Conservation (phyloP, 1,140 invertebrate species). For the Lasaia peninsularis region DNA sequence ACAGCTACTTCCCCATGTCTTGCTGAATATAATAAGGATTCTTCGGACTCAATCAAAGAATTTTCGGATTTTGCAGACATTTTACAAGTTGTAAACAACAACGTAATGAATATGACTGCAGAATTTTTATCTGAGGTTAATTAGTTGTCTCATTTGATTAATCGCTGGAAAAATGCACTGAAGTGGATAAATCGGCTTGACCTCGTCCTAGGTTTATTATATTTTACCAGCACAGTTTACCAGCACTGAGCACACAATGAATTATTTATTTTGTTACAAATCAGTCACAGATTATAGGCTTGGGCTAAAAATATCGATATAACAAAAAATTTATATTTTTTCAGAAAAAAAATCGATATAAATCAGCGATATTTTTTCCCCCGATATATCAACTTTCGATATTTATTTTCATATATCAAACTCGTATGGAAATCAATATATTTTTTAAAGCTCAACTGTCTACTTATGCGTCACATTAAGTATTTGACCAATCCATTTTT, state of each 20-base stretch:
- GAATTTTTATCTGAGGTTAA: neutral
- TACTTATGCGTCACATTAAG: too few relatives aligned
- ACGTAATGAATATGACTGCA: neutral
- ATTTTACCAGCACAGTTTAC: neutral
- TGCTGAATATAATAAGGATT: constrained; percentile 68
- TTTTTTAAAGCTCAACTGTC: too few relatives aligned
- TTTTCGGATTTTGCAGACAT: constrained; percentile 45
- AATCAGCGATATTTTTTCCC: too few relatives aligned
- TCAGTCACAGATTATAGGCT: too few relatives aligned
- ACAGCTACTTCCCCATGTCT: constrained; percentile 66
- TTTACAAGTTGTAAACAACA: neutral
- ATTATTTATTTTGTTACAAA: too few relatives aligned
- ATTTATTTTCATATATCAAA: too few relatives aligned
- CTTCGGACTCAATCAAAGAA: constrained; percentile 52
- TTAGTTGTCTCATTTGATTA: constrained; percentile 17
- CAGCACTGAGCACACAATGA: neutral
- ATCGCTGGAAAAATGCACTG: constrained; percentile 15
- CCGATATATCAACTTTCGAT: too few relatives aligned
- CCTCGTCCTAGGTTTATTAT: neutral
- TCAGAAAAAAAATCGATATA: too few relatives aligned
- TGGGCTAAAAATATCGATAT: too few relatives aligned
- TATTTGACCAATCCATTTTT: too few relatives aligned
- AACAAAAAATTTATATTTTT: too few relatives aligned
- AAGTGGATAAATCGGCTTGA: neutral
- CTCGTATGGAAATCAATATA: too few relatives aligned